Conservation (phyloP, 2,888 invertebrate genomes). For the Microplitis manilae region DNA sequence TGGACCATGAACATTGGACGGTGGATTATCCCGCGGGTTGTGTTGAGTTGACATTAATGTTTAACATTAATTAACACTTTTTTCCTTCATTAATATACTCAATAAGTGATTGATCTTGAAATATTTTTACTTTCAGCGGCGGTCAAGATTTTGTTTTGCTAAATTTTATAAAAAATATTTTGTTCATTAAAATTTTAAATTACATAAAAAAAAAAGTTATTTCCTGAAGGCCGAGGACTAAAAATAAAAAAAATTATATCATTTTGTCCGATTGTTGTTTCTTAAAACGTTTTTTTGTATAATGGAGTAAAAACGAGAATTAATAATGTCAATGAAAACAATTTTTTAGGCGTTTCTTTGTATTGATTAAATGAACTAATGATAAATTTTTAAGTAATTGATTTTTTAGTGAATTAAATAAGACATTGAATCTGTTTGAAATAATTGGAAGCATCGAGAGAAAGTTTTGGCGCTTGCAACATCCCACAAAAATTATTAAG, state of each 20-base stretch:
- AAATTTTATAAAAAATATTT: background rate
- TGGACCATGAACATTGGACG: conserved; percentile 35
- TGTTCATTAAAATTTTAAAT: no score
- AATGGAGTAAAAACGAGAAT: no score
- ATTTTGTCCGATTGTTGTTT: no score
- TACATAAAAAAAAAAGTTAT: no score
- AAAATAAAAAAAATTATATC: no score
- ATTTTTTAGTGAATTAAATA: background rate
- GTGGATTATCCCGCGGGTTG: conserved; percentile 30
- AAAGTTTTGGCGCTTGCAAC: background rate
- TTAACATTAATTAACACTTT: conserved; percentile 21
- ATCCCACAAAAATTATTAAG: background rate
- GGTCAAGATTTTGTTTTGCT: background rate
- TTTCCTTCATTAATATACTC: background rate
- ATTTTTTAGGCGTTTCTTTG: no score
- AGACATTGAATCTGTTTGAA: background rate
- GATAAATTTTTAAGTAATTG: no score
- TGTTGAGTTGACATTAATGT: background rate
- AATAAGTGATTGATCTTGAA: background rate
- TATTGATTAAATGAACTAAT: no score
- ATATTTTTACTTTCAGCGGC: background rate
- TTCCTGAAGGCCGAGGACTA: no score
- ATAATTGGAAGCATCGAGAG: background rate
- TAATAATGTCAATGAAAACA: no score
- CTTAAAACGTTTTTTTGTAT: no score